A percentile compares a stretch with the other conserved stretches of the same genome.
Conservation (phyloP, 1,140 invertebrate genomes). For the Sinonovacula constricta region DNA sequence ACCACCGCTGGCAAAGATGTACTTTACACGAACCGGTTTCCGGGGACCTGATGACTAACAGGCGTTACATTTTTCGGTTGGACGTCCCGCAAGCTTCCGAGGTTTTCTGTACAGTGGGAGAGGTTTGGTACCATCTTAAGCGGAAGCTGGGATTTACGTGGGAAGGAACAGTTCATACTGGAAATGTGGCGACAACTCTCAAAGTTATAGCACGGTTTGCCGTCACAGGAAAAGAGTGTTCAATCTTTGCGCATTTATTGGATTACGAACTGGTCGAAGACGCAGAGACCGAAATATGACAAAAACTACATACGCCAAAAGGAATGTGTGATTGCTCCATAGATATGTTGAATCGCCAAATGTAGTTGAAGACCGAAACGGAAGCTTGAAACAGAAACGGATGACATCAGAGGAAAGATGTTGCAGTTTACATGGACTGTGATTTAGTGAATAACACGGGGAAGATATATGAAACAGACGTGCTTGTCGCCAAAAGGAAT, state of each 20-base stretch:
- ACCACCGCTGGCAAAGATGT: conserved; percentile 74
- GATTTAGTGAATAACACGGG: too few relatives aligned
- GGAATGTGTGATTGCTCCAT: too few relatives aligned
- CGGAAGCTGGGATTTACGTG: conserved; percentile 71
- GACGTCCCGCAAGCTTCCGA: conserved; percentile 74
- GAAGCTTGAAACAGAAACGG: too few relatives aligned
- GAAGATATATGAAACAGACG: too few relatives aligned
- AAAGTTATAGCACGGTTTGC: conserved; percentile 71
- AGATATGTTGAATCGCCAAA: too few relatives aligned
- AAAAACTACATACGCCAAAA: too few relatives aligned
- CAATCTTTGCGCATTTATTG: conserved; percentile 70
- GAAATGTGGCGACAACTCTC: conserved; percentile 54
- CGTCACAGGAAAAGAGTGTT: conserved; percentile 62
- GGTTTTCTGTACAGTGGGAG: conserved; percentile 72
- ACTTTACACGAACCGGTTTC: conserved; percentile 75
- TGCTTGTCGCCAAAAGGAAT: too few relatives aligned
- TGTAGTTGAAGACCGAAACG: too few relatives aligned
- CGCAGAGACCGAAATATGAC: too few relatives aligned
- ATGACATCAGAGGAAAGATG: too few relatives aligned
- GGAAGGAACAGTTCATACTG: conserved; percentile 73
- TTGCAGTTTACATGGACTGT: too few relatives aligned
- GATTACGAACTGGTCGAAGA: conserved; percentile 73
- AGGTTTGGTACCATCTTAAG: conserved; percentile 72
- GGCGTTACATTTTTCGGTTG: conserved; percentile 69
- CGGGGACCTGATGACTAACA: conserved; percentile 73